These are phyloP conservation scores for Mixornis gularis DNA, from an alignment of 2,113 vertebrate genomes.

Conservation along the genomic window DNA sequence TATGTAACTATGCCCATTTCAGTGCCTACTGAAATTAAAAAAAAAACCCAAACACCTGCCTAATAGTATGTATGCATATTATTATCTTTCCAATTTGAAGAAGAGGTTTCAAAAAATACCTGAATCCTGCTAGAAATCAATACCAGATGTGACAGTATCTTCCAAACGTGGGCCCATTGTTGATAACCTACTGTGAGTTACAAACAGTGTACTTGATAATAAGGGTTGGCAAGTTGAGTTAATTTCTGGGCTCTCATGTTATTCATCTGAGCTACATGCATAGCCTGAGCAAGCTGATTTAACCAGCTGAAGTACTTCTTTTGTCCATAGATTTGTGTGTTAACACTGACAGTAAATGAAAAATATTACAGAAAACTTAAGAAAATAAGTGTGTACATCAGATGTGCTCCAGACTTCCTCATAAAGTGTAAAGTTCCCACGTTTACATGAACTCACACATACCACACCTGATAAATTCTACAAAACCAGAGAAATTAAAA, in stretches of 20 bases:
- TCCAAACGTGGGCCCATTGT: background rate
- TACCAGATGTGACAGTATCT: background rate
- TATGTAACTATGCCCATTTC: background rate
- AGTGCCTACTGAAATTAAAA: background rate
- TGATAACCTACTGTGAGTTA: slow-evolving; percentile 18
- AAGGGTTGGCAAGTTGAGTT: background rate
- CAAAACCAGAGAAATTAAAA: background rate
- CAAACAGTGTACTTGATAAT: slow-evolving; percentile 26
- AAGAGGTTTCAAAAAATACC: background rate
- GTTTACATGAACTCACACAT: background rate
- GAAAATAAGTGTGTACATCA: background rate
- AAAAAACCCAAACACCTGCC: background rate
- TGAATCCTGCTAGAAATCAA: slow-evolving; percentile 20
- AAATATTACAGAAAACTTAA: background rate
- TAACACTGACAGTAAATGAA: background rate
- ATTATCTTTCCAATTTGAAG: background rate
- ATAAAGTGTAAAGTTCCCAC: background rate
- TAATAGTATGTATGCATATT: background rate
- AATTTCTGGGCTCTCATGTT: background rate
- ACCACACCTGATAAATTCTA: background rate
- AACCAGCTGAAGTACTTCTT: background rate
- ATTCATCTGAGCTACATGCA: background rate
- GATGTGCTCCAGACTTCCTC: background rate
- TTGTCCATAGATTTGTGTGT: background rate
- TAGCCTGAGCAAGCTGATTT: background rate